phyloP scores from a whole-genome alignment of 2,888 invertebrate genomes.

The Ophion costatus region DNA sequence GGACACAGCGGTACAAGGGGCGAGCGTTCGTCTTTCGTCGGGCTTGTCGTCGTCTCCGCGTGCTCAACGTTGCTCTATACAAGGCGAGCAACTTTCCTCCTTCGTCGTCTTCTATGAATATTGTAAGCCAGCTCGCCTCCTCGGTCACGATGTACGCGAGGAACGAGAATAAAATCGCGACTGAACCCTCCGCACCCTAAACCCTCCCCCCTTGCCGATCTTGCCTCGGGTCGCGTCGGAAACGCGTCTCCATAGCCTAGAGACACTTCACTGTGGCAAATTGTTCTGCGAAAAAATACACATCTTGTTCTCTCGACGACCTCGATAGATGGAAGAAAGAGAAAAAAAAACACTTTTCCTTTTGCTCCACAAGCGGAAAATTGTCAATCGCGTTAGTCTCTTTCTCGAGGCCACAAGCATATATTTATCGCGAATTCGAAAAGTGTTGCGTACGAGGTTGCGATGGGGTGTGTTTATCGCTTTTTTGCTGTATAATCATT shows the following conservation, averaged over 20 bases:
- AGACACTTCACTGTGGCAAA: slow-evolving; percentile 21
- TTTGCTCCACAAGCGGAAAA: not conserved
- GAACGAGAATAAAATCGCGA: slow-evolving; percentile 54
- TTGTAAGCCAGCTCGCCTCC: slow-evolving; percentile 46
- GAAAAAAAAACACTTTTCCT: not conserved
- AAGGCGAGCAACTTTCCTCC: slow-evolving; percentile 53
- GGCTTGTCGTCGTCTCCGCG: slow-evolving; percentile 29
- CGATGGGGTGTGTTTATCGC: too few relatives aligned
- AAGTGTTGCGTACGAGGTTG: not conserved
- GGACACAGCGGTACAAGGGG: slow-evolving; percentile 13
- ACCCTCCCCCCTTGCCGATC: not conserved
- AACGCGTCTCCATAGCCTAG: slow-evolving; percentile 29
- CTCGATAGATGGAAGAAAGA: slow-evolving; percentile 2
- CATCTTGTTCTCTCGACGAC: not conserved
- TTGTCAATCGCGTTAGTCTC: not conserved
- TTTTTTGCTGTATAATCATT: too few relatives aligned
- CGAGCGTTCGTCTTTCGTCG: slow-evolving; percentile 52
- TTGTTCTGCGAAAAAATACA: slow-evolving; percentile 31
- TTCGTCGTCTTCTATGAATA: slow-evolving; percentile 55
- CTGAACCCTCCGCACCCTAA: slow-evolving; percentile 16
- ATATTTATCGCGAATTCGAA: not conserved
- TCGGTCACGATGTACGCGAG: slow-evolving; percentile 44
- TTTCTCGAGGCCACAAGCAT: not conserved
- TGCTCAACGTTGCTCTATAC: slow-evolving; percentile 26
- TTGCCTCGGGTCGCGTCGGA: not conserved